Percentiles rank a stretch among this genome's conserved stretches.
Evolutionary conservation across 1,140 invertebrate genomes (phyloP).

Genomic region (Venturia canescens): DNA sequence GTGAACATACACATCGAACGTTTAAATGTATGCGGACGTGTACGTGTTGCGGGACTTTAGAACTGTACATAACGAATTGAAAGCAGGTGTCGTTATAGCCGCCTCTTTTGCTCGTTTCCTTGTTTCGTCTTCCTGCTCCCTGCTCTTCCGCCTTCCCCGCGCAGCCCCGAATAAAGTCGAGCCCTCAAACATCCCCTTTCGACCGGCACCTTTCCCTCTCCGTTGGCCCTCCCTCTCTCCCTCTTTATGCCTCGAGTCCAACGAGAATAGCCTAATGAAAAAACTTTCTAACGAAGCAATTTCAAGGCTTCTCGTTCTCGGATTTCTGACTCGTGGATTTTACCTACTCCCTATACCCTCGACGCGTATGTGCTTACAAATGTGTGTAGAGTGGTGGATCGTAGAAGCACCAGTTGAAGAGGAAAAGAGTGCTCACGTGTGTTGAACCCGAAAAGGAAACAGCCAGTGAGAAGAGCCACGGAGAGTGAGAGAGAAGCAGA

Average conservation of each 20-base stretch:
- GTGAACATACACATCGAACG: not conserved
- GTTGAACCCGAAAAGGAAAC: not conserved
- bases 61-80: slow-evolving; percentile 42
- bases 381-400: not conserved
- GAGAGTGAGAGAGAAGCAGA: not conserved
- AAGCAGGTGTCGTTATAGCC: slow-evolving; percentile 44
- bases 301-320: slow-evolving; percentile 47
- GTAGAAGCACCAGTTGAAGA: not conserved
- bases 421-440: slow-evolving; percentile 2
- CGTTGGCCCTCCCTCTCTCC: not conserved
- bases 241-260: slow-evolving; percentile 10
- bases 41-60: not conserved
- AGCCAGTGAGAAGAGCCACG: slow-evolving; percentile 20
- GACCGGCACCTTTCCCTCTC: not conserved
- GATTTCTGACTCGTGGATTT: slow-evolving; percentile 41
- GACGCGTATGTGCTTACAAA: slow-evolving; percentile 7
- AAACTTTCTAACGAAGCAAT: slow-evolving; percentile 49
- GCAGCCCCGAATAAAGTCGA: not conserved
- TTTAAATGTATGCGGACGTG: not conserved
- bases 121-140: slow-evolving; percentile 10
- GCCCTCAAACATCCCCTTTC: slow-evolving; percentile 15
- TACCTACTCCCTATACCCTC: slow-evolving; percentile 16
- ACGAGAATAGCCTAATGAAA: slow-evolving; percentile 47
- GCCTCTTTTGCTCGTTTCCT: not conserved
- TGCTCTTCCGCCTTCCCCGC: not conserved